Evolutionary conservation across 2,888 invertebrate species (phyloP).

Genomic region (Apodemia hepburni): DNA sequence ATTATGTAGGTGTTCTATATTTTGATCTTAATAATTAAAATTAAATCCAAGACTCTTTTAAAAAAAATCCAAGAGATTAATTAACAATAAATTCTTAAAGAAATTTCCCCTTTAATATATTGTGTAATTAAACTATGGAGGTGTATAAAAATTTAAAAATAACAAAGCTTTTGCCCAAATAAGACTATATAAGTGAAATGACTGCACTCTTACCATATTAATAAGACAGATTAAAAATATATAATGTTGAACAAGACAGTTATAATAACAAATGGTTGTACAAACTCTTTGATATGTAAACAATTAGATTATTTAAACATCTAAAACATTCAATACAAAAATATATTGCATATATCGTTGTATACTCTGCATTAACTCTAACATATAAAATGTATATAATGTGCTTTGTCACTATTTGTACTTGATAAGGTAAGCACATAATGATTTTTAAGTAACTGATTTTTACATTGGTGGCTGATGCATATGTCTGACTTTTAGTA

Average conservation of each 20-base stretch:
- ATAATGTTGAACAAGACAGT: slow-evolving; percentile 45
- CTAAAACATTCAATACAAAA: slow-evolving; percentile 56
- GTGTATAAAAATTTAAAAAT: neutral
- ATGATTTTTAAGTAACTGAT: slow-evolving; percentile 18
- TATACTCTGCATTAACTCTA: slow-evolving; percentile 58
- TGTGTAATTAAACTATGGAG: no score
- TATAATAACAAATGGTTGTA: slow-evolving; percentile 35
- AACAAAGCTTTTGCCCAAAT: neutral
- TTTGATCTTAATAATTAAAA: no score
- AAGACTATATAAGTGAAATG: neutral
- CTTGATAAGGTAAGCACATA: slow-evolving; percentile 46
- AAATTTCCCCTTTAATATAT: no score
- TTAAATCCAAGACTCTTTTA: no score
- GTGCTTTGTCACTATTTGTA: slow-evolving; percentile 48
- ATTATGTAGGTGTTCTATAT: no score
- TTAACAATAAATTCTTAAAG: no score
- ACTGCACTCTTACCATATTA: slow-evolving; percentile 23
- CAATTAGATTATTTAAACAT: slow-evolving; percentile 42
- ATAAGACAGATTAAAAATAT: slow-evolving; percentile 40
- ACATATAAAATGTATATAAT: slow-evolving; percentile 39
- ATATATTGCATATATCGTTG: slow-evolving; percentile 74
- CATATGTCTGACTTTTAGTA: neutral
- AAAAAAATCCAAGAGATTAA: no score
- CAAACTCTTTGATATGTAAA: slow-evolving; percentile 63
- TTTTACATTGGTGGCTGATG: neutral